phyloP scores from a whole-genome alignment of 2,797 vertebrate species.

The Enteromius unitaeniatus region DNA sequence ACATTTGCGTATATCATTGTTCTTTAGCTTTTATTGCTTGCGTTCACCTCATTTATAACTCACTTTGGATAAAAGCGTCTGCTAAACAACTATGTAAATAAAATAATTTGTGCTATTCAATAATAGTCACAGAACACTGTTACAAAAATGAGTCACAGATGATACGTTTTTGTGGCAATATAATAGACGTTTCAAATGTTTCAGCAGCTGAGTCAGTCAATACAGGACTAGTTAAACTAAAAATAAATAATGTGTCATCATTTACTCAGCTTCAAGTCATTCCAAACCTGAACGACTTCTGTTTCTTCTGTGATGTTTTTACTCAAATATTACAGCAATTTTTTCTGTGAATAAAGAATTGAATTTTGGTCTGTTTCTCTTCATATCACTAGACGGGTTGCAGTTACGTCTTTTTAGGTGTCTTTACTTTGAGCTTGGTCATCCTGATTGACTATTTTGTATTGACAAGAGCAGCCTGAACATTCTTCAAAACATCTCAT shows the following conservation, averaged over 20 bases:
- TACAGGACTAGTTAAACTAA: background rate
- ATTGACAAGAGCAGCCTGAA: background rate
- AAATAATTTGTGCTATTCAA: background rate
- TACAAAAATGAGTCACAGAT: background rate
- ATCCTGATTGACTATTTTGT: background rate
- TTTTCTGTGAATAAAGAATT: background rate
- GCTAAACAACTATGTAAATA: background rate
- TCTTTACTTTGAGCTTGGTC: background rate
- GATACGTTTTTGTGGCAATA: background rate
- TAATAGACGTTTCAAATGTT: background rate
- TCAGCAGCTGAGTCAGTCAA: background rate
- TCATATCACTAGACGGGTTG: background rate
- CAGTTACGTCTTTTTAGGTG: background rate
- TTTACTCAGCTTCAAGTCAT: background rate
- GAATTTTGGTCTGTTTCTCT: background rate
- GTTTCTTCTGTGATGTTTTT: background rate
- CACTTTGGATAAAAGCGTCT: background rate
- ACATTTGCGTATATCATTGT: background rate
- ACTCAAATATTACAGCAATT: background rate
- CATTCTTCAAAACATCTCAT: conserved; percentile 4
- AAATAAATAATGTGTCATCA: background rate
- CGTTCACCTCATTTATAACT: background rate
- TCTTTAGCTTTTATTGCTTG: background rate
- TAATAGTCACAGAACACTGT: background rate
- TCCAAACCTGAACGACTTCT: background rate